Evolutionary conservation across 2,113 vertebrate genomes (phyloP).

Genomic region (Morone chrysops): DNA sequence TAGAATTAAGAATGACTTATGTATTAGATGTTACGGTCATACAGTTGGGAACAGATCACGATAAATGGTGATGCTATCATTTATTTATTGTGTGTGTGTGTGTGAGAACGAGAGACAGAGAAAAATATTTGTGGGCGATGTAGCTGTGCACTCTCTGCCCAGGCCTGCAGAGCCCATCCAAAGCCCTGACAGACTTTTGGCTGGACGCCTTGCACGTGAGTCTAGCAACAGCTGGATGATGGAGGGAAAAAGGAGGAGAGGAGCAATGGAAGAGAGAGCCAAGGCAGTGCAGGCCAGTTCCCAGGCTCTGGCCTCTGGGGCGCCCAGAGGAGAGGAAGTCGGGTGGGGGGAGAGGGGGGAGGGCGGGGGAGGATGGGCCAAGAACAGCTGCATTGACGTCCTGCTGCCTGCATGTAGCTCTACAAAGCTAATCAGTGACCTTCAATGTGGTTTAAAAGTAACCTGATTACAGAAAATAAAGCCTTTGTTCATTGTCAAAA

Average conservation of each 20-base stretch:
- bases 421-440: conserved; percentile 23
- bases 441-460: conserved; percentile 13
- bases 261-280: conserved; percentile 44
- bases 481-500: neutral
- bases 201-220: conserved; percentile 76
- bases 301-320: conserved; percentile 74
- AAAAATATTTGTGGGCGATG: conserved; percentile 41
- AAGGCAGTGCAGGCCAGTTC: conserved; percentile 72
- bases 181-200: conserved; percentile 77
- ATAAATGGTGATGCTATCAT: conserved; percentile 11
- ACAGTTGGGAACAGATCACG: neutral
- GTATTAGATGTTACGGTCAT: conserved; percentile 12
- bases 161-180: conserved; percentile 53
- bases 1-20: conserved; percentile 11
- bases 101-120: conserved; percentile 44
- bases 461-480: neutral
- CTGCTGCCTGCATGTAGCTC: conserved; percentile 17
- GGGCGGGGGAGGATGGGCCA: neutral
- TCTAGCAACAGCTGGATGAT: conserved; percentile 75
- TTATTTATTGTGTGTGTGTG: conserved; percentile 43
- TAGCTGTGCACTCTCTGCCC: conserved; percentile 40
- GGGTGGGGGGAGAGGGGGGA: neutral
- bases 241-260: conserved; percentile 42
- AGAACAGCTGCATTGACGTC: conserved; percentile 62
- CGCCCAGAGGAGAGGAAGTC: conserved; percentile 59